Base-by-base conservation (phyloP, 2,888 invertebrate genomes). In the Drosophila eohydei region DNA sequence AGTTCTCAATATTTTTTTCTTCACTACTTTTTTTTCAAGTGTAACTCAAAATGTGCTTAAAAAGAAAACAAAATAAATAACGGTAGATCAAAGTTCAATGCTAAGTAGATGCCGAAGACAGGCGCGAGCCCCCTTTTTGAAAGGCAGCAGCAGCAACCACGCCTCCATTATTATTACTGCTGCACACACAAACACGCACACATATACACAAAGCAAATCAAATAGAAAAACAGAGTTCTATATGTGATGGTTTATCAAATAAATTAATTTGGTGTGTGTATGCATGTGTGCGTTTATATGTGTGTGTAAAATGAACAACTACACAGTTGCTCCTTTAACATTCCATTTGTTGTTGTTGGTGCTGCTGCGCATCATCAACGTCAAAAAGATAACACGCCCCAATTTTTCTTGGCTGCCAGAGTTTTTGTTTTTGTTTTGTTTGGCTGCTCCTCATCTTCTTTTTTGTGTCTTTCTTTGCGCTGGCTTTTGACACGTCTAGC, bases 371-470 rank as follows among this genome's bases (percentile, higher is more conserved):
- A 82, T 75, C 82, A 79, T 84, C 85, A 88, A 80, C 72, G 88
- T 82, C 88, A 82, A 69, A 71, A 63, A 88, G 88, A 82, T 88
- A 88, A 82, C 85, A 84, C 83, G 83, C 82, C 80, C 80, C 80
- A 75, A 75, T 85, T 82, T 82, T 88, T 88, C 88, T 85, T 65
- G 70, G 80, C 70, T 69, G 73, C 50, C 77, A 63, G 44, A 50
- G 30, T 66, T 63, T 63, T 58, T 66, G 60, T 60, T 43, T 51
- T 26, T 65, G 36, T 21, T 66, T 54, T 48, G 43, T 58, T 36
- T 59, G 32, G 11, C 32, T 50, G 32, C 48, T 50, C 30, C 28
- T 36, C n/a, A 7, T 57, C 48, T 32, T n/a, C 8, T 30, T 41
- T 34, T 12, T 55, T 51, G 38, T 46, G 11, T 43, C 57, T 38